Evolutionary conservation across 2,888 invertebrate genomes (phyloP), one percentile per base, ranked within the genome.

Genomic region (Xestobium rufovillosum): DNA sequence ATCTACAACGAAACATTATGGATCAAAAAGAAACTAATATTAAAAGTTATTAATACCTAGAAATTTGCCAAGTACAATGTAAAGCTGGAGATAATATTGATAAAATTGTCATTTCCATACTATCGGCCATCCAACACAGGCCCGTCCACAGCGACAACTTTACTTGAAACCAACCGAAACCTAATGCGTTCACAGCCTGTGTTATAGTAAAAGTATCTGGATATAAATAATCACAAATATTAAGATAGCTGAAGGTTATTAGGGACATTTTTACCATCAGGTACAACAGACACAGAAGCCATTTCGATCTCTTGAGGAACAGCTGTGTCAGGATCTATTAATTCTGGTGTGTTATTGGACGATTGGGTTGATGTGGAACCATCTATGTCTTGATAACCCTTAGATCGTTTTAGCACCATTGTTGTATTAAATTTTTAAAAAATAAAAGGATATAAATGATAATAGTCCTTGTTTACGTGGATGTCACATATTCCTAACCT

Each of bases 61-160:
- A 77, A 45, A 96, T 85, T 56, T 84, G 83, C 95, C 95, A 95
- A 62, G 89, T 87, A 64, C 95, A 96, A 59, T 91, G 91, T 34
- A 96, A 69, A 0, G 94, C 90, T 8, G 95, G 94, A 10, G 91
- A 89, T 25, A 96, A 68, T 44, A 96, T 91, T 51, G 91, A 90
- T 23, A 95, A 69, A 53, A 96, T 91, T 57, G 94, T 95, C 89
- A 95, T 95, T 69, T 95, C 95, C 94, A 95, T 95, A 36, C 92
- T 91, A 64, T 95, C 95, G 1, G 94, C 91, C 92, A 94, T 95
- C 94, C 90, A 87, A 59, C 88, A 87, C 1, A 88, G 68, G 0
- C 89, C 89, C 11, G 88, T 88, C 56, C 85, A 83, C 11, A 88
- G 68, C 0, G 88, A 88, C 29, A 89, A 61, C 60, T 87, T 87